These are phyloP conservation scores for Sprattus sprattus DNA, from an alignment of 2,113 vertebrate species.

Conservation along the genomic window DNA sequence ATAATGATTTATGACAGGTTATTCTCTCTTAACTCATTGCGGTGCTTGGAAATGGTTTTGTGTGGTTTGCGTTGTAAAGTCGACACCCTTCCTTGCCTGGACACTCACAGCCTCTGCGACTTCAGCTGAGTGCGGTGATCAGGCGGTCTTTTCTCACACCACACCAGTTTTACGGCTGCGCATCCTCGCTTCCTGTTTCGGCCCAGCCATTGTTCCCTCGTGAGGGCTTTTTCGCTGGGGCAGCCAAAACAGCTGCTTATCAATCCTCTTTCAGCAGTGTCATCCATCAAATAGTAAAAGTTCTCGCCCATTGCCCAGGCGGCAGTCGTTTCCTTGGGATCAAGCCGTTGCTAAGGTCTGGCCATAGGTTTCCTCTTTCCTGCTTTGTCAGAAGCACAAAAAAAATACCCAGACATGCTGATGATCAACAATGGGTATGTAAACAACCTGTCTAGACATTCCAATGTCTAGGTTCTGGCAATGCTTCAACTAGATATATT, in stretches of 20 bases:
- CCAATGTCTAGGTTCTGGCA: background rate
- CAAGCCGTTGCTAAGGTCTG: slow-evolving; percentile 58
- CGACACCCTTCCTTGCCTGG: background rate
- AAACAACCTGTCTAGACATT: background rate
- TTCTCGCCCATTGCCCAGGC: slow-evolving; percentile 51
- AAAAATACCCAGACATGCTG: slow-evolving; percentile 70
- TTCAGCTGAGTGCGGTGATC: background rate
- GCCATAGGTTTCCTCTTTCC: slow-evolving; percentile 64
- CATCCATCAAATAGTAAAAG: slow-evolving; percentile 67
- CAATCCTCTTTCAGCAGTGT: slow-evolving; percentile 62
- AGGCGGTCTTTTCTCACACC: background rate
- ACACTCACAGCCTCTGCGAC: background rate
- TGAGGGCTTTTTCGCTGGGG: slow-evolving; percentile 39
- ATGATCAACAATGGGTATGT: slow-evolving; percentile 32
- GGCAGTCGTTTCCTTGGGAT: slow-evolving; percentile 67
- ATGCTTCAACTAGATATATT: background rate
- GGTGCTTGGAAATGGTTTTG: background rate
- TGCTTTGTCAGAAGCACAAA: slow-evolving; percentile 65
- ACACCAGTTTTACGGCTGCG: slow-evolving; percentile 42
- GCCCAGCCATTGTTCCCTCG: slow-evolving; percentile 48
- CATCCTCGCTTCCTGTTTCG: slow-evolving; percentile 51
- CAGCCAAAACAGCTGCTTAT: slow-evolving; percentile 64
- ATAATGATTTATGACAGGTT: background rate
- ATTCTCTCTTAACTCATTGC: background rate
- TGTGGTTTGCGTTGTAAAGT: background rate